These are phyloP conservation scores for Lordiphosa collinella DNA, from an alignment of 1,140 invertebrate genomes.

Conservation along the genomic window DNA sequence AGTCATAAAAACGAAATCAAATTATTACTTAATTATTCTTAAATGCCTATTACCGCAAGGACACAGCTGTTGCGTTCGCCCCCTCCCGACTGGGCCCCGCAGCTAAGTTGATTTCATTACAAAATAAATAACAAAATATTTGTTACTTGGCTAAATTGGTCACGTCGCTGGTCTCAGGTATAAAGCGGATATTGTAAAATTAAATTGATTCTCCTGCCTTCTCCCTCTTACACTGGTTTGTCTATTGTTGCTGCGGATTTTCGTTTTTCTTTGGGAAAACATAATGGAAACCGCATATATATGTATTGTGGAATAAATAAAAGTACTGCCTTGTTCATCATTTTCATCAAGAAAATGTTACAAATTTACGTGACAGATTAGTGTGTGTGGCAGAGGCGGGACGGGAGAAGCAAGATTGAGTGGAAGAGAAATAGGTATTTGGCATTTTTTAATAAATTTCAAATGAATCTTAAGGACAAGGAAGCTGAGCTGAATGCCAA, in stretches of 20 bases:
- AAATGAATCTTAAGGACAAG: conserved; percentile 45
- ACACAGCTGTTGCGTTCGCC: conserved; percentile 28
- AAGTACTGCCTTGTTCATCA: conserved; percentile 59
- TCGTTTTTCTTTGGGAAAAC: conserved; percentile 31
- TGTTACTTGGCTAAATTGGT: conserved; percentile 72
- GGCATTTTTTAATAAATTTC: conserved; percentile 46
- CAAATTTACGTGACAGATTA: conserved; percentile 74
- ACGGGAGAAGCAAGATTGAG: neutral
- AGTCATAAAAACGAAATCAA: conserved; percentile 43
- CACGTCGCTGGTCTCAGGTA: conserved; percentile 65
- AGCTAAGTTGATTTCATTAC: conserved; percentile 49
- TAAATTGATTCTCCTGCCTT: conserved; percentile 55
- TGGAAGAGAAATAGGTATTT: neutral
- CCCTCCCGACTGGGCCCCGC: neutral
- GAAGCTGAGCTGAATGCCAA: conserved; percentile 10
- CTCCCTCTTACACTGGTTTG: neutral
- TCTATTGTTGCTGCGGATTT: conserved; percentile 29
- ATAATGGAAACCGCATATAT: conserved; percentile 50
- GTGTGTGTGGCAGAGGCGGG: conserved; percentile 18
- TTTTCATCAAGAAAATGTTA: conserved; percentile 65
- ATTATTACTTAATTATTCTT: conserved; percentile 73
- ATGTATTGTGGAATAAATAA: conserved; percentile 63
- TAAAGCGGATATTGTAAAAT: conserved; percentile 77
- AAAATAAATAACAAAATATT: conserved; percentile 69
- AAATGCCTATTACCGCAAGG: conserved; percentile 42